Percentiles rank a stretch among this genome's conserved stretches.
phyloP scores from a whole-genome alignment of 2,113 vertebrate species.

The Xiphophorus maculatus region DNA sequence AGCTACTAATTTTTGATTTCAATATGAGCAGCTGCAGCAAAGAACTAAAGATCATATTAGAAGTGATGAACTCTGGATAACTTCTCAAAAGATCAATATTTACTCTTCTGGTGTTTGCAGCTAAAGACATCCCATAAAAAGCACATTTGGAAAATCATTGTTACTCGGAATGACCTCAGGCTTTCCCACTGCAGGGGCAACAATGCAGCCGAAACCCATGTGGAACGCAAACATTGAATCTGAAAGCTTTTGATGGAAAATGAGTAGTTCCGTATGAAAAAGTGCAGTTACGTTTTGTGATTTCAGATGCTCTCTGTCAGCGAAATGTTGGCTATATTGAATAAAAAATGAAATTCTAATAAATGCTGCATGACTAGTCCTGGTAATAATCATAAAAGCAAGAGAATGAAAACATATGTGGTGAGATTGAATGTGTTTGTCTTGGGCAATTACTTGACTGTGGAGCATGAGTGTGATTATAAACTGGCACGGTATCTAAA shows the following conservation, averaged over 20 bases:
- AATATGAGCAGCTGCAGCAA: neutral
- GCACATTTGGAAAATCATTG: conserved; percentile 22
- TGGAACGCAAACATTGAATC: conserved; percentile 41
- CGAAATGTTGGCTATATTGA: conserved; percentile 12
- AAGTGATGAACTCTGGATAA: conserved; percentile 50
- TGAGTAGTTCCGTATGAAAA: neutral
- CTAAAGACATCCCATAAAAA: conserved; percentile 42
- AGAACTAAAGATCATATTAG: conserved; percentile 20
- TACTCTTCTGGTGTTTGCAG: conserved; percentile 54
- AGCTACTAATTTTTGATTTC: neutral
- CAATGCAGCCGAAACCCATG: conserved; percentile 28
- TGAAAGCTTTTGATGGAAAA: conserved; percentile 15
- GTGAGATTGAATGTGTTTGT: conserved; percentile 43
- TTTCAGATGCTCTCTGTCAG: conserved; percentile 10
- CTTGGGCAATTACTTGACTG: conserved; percentile 16
- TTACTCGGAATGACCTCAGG: conserved; percentile 40
- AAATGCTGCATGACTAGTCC: conserved; percentile 18
- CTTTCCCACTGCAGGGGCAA: conserved; percentile 24
- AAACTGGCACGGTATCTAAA: conserved; percentile 24
- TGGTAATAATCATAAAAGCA: conserved; percentile 25
- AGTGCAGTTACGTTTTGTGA: conserved; percentile 1
- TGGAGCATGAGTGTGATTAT: conserved; percentile 32
- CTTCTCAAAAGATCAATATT: conserved; percentile 60
- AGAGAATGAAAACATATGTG: conserved; percentile 39
- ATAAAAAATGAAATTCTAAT: conserved; percentile 16